Percentiles rank a stretch among this genome's conserved stretches.
These are phyloP conservation scores for Pyrocephalus nanus DNA, from an alignment of 2,797 vertebrate genomes.

Conservation along the genomic window DNA sequence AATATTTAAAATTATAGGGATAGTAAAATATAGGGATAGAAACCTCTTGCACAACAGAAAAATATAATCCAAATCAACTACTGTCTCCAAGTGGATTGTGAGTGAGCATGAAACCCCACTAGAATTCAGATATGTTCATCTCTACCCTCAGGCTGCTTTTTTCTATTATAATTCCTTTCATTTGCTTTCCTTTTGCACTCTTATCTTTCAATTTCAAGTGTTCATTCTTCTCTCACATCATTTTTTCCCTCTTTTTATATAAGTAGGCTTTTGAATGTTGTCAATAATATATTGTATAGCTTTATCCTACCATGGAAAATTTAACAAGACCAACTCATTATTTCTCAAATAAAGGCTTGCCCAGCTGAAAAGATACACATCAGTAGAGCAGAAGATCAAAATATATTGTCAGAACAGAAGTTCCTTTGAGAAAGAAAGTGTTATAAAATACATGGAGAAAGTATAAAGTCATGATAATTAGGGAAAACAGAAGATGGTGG, in stretches of 20 bases:
- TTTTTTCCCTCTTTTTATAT: neutral
- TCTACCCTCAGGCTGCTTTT: neutral
- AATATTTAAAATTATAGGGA: neutral
- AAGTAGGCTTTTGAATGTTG: neutral
- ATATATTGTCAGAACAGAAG: neutral
- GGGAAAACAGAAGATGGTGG: neutral
- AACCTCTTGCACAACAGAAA: neutral
- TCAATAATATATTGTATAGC: neutral
- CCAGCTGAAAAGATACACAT: neutral
- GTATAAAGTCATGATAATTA: neutral
- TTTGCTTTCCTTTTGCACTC: neutral
- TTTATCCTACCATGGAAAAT: neutral
- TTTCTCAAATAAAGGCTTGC: neutral
- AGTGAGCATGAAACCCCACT: neutral
- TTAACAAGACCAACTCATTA: neutral
- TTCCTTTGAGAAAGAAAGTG: neutral
- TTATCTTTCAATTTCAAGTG: neutral
- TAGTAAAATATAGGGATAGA: neutral
- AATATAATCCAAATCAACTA: neutral
- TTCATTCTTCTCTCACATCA: neutral
- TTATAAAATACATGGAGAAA: neutral
- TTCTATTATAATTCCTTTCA: neutral
- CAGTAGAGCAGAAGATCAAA: neutral
- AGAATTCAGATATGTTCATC: neutral
- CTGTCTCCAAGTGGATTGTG: neutral